Conservation (phyloP, 37 sponge, comb jelly and placozoan species). For the Sycon ciliatum region DNA sequence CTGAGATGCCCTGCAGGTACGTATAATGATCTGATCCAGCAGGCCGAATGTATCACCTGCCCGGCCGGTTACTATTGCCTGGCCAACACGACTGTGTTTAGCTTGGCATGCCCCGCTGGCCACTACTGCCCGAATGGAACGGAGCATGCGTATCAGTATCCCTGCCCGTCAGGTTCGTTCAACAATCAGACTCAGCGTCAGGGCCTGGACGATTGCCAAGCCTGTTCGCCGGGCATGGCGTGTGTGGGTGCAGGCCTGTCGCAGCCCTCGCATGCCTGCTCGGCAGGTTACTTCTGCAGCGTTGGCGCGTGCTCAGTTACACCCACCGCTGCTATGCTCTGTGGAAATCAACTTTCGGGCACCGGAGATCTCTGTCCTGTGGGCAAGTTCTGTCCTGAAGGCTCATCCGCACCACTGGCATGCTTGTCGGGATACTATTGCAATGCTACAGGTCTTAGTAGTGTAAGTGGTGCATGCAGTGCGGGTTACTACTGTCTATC, state of each 20-base stretch:
- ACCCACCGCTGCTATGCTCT: not conserved
- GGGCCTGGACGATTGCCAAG: constrained; percentile 5
- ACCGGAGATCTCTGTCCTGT: not conserved
- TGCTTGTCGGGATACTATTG: not conserved
- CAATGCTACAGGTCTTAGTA: not conserved
- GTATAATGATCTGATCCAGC: constrained; percentile 15
- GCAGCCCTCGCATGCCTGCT: not conserved
- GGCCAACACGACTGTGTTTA: constrained; percentile 12
- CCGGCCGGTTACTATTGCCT: constrained; percentile 35
- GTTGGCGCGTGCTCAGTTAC: not conserved
- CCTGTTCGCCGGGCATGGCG: not conserved
- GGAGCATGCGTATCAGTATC: not conserved
- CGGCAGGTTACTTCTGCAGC: constrained; percentile 32
- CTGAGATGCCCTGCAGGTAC: constrained; percentile 17
- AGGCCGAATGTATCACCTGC: not conserved
- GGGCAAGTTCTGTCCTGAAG: not conserved
- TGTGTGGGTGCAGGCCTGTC: constrained; percentile 15
- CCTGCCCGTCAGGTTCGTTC: constrained; percentile 25
- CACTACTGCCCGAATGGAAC: constrained; percentile 25
- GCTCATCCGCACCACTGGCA: not conserved
- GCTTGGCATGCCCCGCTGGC: constrained; percentile 22
- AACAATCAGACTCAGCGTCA: constrained; percentile 11
- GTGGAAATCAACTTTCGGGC: not conserved
- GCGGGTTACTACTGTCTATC: not conserved
- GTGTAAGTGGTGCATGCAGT: not conserved